These are phyloP conservation scores for Mythimna loreyi DNA, from an alignment of 2,888 invertebrate genomes.

Conservation along the genomic window DNA sequence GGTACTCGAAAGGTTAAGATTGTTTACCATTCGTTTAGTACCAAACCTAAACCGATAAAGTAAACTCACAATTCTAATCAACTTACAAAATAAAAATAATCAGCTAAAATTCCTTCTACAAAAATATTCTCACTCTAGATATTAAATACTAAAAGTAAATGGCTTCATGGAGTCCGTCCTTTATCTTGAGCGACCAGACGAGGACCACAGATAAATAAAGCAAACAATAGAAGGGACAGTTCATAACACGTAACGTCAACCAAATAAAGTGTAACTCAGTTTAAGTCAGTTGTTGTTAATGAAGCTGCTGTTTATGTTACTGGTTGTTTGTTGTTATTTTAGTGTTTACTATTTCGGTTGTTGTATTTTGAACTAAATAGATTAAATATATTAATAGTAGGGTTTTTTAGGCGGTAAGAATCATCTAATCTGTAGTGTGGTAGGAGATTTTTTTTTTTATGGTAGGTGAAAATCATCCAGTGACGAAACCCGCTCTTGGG, in stretches of 20 bases:
- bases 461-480: too few species aligned
- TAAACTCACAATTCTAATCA: slow-evolving; percentile 9
- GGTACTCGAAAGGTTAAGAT: too few species aligned
- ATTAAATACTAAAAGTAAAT: slow-evolving; percentile 41
- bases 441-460: too few species aligned
- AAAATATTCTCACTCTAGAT: slow-evolving; percentile 13
- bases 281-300: slow-evolving; percentile 73
- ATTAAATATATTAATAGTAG: too few species aligned
- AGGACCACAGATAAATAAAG: slow-evolving; percentile 54
- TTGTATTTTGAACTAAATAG: too few species aligned
- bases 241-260: slow-evolving; percentile 72
- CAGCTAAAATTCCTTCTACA: not conserved
- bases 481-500: too few species aligned
- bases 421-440: too few species aligned
- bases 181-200: slow-evolving; percentile 45
- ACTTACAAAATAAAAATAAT: not conserved
- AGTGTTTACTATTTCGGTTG: not conserved
- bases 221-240: slow-evolving; percentile 57
- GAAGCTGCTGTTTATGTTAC: slow-evolving; percentile 68
- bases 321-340: slow-evolving; percentile 22
- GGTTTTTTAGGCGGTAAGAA: too few species aligned
- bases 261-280: slow-evolving; percentile 71
- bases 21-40: too few species aligned
- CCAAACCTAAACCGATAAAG: too few species aligned
- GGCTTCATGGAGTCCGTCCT: slow-evolving; percentile 36